Percentiles rank a stretch among this genome's conserved stretches.
phyloP scores from a whole-genome alignment of 2,113 vertebrate genomes.

The Thamnaconus septentrionalis region DNA sequence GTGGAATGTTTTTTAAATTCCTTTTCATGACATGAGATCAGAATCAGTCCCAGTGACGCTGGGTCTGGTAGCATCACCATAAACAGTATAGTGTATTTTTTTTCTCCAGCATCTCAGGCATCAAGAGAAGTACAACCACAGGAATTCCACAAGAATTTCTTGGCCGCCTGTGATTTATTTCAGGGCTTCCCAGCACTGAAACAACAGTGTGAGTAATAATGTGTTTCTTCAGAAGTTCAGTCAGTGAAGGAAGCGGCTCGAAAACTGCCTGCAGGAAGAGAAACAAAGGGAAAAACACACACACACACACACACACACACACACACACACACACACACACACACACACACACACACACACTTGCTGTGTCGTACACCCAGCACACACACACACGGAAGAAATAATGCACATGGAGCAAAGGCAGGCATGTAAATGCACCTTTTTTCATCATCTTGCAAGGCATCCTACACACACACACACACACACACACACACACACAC shows the following conservation, averaged over 20 bases:
- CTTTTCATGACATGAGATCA: too few relatives aligned
- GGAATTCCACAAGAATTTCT: too few relatives aligned
- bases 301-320: too few relatives aligned
- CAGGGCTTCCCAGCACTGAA: slow-evolving; percentile 34
- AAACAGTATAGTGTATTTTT: too few relatives aligned
- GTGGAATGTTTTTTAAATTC: too few relatives aligned
- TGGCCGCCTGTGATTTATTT: slow-evolving; percentile 43
- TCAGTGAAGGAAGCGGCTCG: slow-evolving; percentile 20
- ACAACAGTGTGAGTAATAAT: slow-evolving; percentile 40
- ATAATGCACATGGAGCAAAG: not conserved
- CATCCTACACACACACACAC: not conserved
- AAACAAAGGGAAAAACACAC: not conserved
- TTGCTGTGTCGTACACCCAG: too few relatives aligned
- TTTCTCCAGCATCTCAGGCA: too few relatives aligned
- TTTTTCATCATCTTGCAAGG: slow-evolving; percentile 1
- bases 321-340: not conserved
- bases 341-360: too few relatives aligned
- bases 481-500: not conserved
- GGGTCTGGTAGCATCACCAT: too few relatives aligned
- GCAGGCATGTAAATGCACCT: not conserved
- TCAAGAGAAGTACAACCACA: too few relatives aligned
- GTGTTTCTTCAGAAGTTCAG: slow-evolving; percentile 27
- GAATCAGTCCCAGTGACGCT: too few relatives aligned
- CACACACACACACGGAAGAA: not conserved
- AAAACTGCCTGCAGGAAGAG: slow-evolving; percentile 4